A percentile compares a stretch with the other conserved stretches of the same genome.
Conservation (phyloP, 2,797 vertebrate genomes). For the Zonotrichia albicollis region DNA sequence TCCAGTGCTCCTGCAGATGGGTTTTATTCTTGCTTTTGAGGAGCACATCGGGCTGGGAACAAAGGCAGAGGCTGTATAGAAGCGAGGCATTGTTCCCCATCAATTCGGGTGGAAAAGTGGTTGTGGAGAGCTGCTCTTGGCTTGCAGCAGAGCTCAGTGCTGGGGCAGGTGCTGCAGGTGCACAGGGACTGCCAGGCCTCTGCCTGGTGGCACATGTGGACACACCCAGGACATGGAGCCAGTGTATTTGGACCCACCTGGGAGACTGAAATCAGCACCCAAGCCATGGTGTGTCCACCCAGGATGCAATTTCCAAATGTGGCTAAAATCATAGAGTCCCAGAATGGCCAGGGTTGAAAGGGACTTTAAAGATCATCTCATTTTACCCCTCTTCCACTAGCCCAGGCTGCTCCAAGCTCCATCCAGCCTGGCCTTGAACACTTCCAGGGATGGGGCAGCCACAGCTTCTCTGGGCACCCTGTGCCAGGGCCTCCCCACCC, state of each 20-base stretch:
- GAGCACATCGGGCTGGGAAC: not conserved
- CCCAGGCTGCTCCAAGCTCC: not conserved
- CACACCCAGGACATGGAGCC: accelerated
- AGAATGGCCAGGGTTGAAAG: not conserved
- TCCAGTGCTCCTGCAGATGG: not conserved
- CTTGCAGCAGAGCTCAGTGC: not conserved
- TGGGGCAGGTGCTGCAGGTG: not conserved
- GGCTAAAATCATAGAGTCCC: not conserved
- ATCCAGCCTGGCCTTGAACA: not conserved
- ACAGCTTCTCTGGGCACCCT: not conserved
- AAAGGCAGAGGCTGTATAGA: not conserved
- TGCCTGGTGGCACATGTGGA: not conserved
- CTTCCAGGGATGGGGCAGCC: not conserved
- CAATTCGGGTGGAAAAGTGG: not conserved
- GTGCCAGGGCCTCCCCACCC: not conserved
- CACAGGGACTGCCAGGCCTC: not conserved
- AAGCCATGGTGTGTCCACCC: no score
- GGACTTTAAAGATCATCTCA: not conserved
- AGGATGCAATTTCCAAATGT: not conserved
- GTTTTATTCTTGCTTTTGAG: conserved; percentile 45
- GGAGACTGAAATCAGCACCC: not conserved
- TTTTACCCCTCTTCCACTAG: not conserved
- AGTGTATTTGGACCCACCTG: not conserved
- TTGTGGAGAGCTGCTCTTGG: not conserved
- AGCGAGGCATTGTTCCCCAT: conserved; percentile 37